Evolutionary conservation across 2,797 vertebrate species (phyloP).

Genomic region (Myripristis murdjan): DNA sequence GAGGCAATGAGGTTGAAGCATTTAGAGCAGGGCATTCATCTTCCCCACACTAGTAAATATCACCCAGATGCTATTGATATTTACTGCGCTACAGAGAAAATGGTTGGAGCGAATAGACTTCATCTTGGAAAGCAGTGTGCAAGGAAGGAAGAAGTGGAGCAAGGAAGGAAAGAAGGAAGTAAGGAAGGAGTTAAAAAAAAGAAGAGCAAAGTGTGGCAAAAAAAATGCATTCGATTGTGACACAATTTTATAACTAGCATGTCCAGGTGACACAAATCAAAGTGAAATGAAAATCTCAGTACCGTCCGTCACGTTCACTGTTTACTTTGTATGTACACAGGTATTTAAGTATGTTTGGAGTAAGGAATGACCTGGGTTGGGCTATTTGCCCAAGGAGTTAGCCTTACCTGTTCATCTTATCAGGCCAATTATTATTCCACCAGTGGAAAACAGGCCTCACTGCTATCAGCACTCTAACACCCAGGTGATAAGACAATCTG

Average conservation of each 20-base stretch:
- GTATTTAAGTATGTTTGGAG: conserved; percentile 34
- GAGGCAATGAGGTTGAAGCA: conserved; percentile 81
- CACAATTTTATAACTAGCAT: not conserved
- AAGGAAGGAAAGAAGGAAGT: conserved; percentile 9
- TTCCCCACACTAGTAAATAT: conserved; percentile 81
- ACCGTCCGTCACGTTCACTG: not conserved
- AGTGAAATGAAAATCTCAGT: conserved; percentile 12
- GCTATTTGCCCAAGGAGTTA: conserved; percentile 70
- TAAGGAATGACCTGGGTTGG: conserved; percentile 36
- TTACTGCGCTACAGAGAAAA: conserved; percentile 61
- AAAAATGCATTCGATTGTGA: not conserved
- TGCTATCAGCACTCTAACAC: conserved; percentile 39
- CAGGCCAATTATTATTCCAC: conserved; percentile 64
- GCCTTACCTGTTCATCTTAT: conserved; percentile 55
- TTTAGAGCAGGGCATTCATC: conserved; percentile 77
- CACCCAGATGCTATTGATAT: conserved; percentile 75
- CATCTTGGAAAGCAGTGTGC: conserved; percentile 24
- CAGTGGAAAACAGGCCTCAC: conserved; percentile 50
- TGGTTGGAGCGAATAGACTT: conserved; percentile 43
- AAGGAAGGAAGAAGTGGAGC: conserved; percentile 7
- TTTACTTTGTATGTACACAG: not conserved
- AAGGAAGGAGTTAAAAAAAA: not conserved
- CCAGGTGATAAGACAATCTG: conserved; percentile 40
- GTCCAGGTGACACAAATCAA: not conserved
- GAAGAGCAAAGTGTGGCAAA: not conserved